These are phyloP conservation scores for Abrostola triplasia DNA, from an alignment of 2,888 invertebrate genomes.

Conservation along the genomic window DNA sequence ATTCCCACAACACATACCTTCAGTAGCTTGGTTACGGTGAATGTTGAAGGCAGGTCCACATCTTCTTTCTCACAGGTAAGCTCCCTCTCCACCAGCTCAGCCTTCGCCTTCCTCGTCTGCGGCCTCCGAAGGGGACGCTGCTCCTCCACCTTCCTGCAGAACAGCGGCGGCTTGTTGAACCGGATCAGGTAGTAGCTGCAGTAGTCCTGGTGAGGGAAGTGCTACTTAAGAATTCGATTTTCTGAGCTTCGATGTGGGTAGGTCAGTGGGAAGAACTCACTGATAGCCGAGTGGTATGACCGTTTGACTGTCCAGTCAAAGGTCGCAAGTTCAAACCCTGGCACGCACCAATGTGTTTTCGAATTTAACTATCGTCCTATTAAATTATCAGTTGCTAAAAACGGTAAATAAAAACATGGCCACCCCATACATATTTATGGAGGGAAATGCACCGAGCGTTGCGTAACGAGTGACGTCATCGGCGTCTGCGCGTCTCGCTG, in stretches of 20 bases:
- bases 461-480: constrained; percentile 44
- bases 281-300: too few relatives aligned
- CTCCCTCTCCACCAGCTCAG: constrained; percentile 49
- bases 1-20: constrained; percentile 57
- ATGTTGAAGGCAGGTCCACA: constrained; percentile 70
- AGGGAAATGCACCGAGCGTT: constrained; percentile 35
- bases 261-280: too few relatives aligned
- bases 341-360: too few relatives aligned
- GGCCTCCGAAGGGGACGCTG: constrained; percentile 64
- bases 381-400: too few relatives aligned
- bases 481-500: constrained; percentile 55
- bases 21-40: constrained; percentile 74
- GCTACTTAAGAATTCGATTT: not conserved
- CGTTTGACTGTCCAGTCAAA: too few relatives aligned
- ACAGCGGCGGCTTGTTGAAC: constrained; percentile 95
- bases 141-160: constrained; percentile 89
- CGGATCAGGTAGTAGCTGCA: constrained; percentile 95
- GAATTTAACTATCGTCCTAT: too few relatives aligned
- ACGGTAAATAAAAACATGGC: not conserved
- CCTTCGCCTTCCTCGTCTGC: constrained; percentile 61
- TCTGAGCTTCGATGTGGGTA: too few relatives aligned
- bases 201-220: constrained; percentile 89
- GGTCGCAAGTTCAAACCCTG: too few relatives aligned
- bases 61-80: constrained; percentile 50
- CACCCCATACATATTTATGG: constrained; percentile 2